Base-by-base conservation (phyloP, 2,888 invertebrate species). In the Trachelus iudaicus region DNA sequence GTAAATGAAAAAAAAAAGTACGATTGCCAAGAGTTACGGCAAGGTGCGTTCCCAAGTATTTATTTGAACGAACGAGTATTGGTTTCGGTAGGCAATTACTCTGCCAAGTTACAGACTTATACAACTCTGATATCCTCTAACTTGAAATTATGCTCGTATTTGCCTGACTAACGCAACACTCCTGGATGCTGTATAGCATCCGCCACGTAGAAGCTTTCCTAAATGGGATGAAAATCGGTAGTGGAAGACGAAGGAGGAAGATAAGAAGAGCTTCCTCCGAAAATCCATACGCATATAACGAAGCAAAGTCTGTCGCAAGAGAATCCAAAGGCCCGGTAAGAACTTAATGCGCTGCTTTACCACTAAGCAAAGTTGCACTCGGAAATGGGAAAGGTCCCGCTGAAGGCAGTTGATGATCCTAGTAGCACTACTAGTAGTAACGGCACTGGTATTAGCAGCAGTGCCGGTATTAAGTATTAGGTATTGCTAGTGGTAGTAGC, bases 301-400 rank as follows among this genome's bases (percentile, higher is more conserved):
- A 56, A 9, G 56, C 56, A 56, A 23, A 71, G 71, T 34, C 33
- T 34, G 71, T 71, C 71, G 15, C 71, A 23, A 56, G 71, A 75
- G 78, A 76, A 75, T 75, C 40, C 30, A 75, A 78, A 80, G 76
- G 34, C 76, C 77, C 69, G 73, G 78, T 74, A 78, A 76, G 84
- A 84, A 84, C 86, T 85, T 85, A 86, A 85, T 85, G 84, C 81
- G 80, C 74, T 78, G 80, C 77, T 82, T 82, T 79, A 79, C 37
- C 81, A 78, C 68, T 40, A 33, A 34, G 78, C 78, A 75, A 81
- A 83, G 79, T 81, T 84, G 75, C 76, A 75, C 77, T 73, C 37
- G 76, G 30, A 68, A 75, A 81, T 81, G 79, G 78, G 77, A 75
- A 80, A 73, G 69, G 56, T 56, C 23, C 56, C 9, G 56, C 9